A percentile compares a stretch with the other conserved stretches of the same genome.
Conservation (phyloP, 1,140 invertebrate genomes). For the Pogonognathellus flavescens region DNA sequence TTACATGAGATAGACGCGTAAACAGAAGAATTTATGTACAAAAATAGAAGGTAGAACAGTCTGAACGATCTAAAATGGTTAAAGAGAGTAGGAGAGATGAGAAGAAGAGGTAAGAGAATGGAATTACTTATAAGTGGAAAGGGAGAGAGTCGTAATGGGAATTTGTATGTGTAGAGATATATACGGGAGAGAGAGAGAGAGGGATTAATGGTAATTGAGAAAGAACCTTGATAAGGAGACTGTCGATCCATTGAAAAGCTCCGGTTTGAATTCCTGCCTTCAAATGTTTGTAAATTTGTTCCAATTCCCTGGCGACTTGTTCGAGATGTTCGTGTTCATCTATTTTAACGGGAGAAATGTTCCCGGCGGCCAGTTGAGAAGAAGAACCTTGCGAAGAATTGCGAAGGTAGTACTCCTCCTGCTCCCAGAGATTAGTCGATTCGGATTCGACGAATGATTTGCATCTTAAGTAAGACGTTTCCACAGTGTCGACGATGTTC, state of each 20-base stretch:
- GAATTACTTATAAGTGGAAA: background rate
- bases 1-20: too few species aligned
- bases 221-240: constrained; percentile 85
- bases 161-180: background rate
- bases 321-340: constrained; percentile 51
- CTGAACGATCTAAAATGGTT: too few species aligned
- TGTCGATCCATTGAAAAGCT: constrained; percentile 98
- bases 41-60: too few species aligned
- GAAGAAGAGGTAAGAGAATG: background rate
- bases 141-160: background rate
- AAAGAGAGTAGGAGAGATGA: background rate
- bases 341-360: background rate
- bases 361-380: background rate
- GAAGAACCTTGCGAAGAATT: background rate
- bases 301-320: constrained; percentile 58
- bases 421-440: constrained; percentile 6
- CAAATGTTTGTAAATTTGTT: constrained; percentile 63
- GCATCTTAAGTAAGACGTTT: constrained; percentile 61
- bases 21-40: too few species aligned
- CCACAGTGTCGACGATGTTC: constrained; percentile 54
- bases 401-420: background rate
- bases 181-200: too few species aligned
- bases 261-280: constrained; percentile 76
- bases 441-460: constrained; percentile 59
- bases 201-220: background rate